These are phyloP conservation scores for Halcyon leucocephala DNA, from an alignment of 2,797 vertebrate genomes.

Conservation along the genomic window DNA sequence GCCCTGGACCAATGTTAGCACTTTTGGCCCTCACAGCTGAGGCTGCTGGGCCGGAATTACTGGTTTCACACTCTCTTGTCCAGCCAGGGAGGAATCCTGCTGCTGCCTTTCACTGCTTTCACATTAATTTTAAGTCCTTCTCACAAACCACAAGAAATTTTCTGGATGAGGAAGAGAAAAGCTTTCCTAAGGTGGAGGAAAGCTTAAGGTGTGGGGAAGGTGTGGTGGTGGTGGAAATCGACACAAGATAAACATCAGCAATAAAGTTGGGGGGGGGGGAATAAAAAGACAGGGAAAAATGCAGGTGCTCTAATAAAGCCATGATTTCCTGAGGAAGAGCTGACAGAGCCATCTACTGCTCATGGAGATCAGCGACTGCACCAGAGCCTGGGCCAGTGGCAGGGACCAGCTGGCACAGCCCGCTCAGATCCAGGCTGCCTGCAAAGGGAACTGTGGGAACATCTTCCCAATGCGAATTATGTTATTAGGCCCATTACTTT, in stretches of 20 bases:
- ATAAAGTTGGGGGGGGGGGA: neutral
- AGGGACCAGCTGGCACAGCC: neutral
- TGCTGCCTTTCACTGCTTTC: neutral
- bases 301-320: neutral
- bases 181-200: neutral
- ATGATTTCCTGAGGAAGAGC: neutral
- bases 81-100: neutral
- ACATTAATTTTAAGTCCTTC: neutral
- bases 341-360: constrained; percentile 6
- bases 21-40: neutral
- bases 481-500: neutral
- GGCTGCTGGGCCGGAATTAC: neutral
- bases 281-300: neutral
- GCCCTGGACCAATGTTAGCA: neutral
- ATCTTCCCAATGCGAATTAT: fast-evolving
- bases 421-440: fast-evolving
- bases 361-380: fast-evolving
- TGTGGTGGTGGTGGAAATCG: neutral
- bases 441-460: neutral
- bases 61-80: neutral
- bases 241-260: neutral
- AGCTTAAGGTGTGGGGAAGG: fast-evolving
- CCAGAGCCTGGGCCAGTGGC: fast-evolving
- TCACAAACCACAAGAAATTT: fast-evolving
- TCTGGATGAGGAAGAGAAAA: neutral